Base-by-base conservation (phyloP, 2,888 invertebrate genomes). In the Meiosimyza platycephala region DNA sequence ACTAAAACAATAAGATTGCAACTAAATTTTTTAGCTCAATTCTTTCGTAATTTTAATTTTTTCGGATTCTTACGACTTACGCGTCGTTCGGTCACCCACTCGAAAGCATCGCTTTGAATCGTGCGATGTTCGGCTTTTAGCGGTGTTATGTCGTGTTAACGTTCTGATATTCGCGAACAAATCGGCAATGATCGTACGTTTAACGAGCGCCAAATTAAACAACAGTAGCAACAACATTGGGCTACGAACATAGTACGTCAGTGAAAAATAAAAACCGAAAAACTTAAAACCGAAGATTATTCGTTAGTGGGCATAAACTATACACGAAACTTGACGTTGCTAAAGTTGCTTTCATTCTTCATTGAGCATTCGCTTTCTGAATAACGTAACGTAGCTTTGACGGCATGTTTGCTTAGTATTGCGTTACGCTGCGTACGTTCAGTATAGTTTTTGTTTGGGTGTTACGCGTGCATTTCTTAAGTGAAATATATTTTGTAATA, bases 341-440 rank as follows among this genome's bases (percentile, higher is more conserved):
- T 22, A 71, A 74, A 71, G 71, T 52, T 74, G 71, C 69, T 77
- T 72, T 83, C 80, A 83, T 83, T 83, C 82, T 85, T 78, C 76
- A 78, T 75, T 75, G 76, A 78, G 74, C 76, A 81, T 73, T 82
- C 80, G 84, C 79, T 77, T 78, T 76, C 78, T 77, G 81, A 82
- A 81, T 80, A 82, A 78, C 80, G 80, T 80, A 80, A 69, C 77
- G 76, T 75, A 66, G 75, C 59, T 76, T 75, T 77, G 63, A 66
- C 60, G 60, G 55, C 77, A 77, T 76, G 77, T 75, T 76, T 62
- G 75, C 52, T 75, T 72, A 73, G 70, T 50, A 75, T 76, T 78
- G 77, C 74, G 73, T 16, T 62, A 0, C 65, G 64, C 70, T 72
- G 48, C 33, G 51, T 66, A 47, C 13, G n/a, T 50, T 59, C 16